Evolutionary conservation across 2,797 vertebrate genomes (phyloP).

Genomic region (Furcifer pardalis): DNA sequence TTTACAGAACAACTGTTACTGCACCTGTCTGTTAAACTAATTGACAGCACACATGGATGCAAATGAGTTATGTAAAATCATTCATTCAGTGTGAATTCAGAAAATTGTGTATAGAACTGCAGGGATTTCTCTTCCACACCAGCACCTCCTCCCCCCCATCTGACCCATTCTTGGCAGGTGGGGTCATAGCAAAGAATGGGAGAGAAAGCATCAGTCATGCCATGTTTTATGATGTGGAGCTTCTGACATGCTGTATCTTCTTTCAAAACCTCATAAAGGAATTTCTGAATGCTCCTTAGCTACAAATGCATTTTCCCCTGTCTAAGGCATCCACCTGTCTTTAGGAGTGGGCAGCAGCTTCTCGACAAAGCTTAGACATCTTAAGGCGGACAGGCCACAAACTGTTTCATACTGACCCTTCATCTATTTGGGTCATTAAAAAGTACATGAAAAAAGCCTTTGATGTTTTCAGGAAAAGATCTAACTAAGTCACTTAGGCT

Average conservation of each 20-base stretch:
- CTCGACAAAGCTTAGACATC: neutral
- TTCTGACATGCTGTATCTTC: neutral
- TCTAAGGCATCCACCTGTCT: neutral
- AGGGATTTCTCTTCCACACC: too few species aligned
- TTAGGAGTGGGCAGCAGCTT: neutral
- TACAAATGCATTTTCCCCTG: neutral
- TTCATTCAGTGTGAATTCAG: too few species aligned
- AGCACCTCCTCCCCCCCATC: neutral
- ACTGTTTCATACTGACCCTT: neutral
- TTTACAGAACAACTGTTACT: too few species aligned
- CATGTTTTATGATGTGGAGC: neutral
- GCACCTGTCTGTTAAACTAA: too few species aligned
- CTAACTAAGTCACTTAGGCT: neutral
- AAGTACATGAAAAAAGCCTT: neutral
- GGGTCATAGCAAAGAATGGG: neutral
- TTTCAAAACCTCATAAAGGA: neutral
- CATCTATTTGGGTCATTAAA: neutral
- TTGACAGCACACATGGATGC: too few species aligned
- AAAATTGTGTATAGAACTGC: too few species aligned
- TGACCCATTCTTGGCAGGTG: neutral
- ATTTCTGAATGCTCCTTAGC: neutral
- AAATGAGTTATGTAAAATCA: too few species aligned
- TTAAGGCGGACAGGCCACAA: neutral
- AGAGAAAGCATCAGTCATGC: neutral
- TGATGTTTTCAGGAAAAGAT: neutral